Evolutionary conservation across 2,113 vertebrate genomes (phyloP), one percentile per base, ranked within the genome.

Genomic region (Pristiophorus japonicus): DNA sequence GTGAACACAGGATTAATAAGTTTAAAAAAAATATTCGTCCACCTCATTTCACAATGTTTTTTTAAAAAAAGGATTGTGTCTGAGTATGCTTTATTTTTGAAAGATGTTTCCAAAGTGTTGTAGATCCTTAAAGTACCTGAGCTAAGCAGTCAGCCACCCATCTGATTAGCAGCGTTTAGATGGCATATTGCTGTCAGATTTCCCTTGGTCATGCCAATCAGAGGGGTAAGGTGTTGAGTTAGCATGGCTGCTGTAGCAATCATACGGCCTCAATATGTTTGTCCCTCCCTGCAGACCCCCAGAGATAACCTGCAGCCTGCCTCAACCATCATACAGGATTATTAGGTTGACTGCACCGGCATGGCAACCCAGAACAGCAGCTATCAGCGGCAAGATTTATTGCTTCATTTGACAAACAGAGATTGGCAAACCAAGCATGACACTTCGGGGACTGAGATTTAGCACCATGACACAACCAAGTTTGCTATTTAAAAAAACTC

Each of bases 341-440:
- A 97, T 97, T 59, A 96, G 96, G 96, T 27, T 96, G 96, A 97
- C 95, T 45, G 96, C 96, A 95, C 66, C 96, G 70, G 95, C 96
- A 95, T 96, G 97, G 96, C 96, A 95, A 97, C 97, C 95, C 96
- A 67, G 96, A 97, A 97, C 96, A 97, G 97, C 97, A 97, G 97
- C 97, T 98, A 98, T 98, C 96, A 97, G 96, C 96, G 96, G 95
- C 96, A 98, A 99, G 99, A 99, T 99, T 99, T 98, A 99, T 98
- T 98, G 98, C 98, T 98, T 97, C 97, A 96, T 97, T 96, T 98
- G 97, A 97, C 97, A 97, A 97, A 96, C 97, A 97, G 97, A 97
- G 97, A 97, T 97, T 97, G 96, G 96, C 97, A 98, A 98, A 97
- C 97, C 97, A 96, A 97, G 97, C 97, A 97, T 98, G 97, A 98